These are phyloP conservation scores for Eidolon dupreanum DNA, from an alignment of 2,797 vertebrate genomes.

Conservation along the genomic window DNA sequence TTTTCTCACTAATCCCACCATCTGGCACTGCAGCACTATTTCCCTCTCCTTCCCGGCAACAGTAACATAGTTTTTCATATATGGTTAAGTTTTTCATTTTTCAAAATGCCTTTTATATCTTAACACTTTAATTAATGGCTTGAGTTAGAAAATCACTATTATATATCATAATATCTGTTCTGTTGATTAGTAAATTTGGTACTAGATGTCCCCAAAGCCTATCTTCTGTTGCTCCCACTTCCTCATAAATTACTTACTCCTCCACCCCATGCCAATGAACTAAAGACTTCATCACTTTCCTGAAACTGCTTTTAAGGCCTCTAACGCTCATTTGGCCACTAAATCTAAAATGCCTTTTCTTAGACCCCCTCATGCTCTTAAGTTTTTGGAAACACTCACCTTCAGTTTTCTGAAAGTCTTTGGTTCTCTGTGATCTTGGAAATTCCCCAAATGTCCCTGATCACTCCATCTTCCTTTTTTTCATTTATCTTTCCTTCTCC, in stretches of 20 bases:
- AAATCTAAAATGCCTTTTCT: not conserved
- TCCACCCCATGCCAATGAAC: not conserved
- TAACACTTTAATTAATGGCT: not conserved
- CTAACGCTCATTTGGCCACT: not conserved
- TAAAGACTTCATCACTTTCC: not conserved
- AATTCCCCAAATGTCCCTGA: not conserved
- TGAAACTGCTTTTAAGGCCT: not conserved
- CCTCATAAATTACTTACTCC: not conserved
- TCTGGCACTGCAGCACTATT: not conserved
- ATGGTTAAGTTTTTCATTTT: not conserved
- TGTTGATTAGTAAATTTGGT: not conserved
- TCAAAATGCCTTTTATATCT: not conserved
- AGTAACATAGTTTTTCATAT: not conserved
- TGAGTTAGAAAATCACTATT: not conserved
- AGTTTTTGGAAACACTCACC: not conserved
- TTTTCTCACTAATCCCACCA: not conserved
- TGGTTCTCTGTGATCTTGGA: not conserved
- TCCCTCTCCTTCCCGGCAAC: not conserved
- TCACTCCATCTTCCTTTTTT: not conserved
- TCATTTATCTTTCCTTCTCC: not conserved
- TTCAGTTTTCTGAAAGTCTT: slow-evolving; percentile 5
- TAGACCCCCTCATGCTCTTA: not conserved
- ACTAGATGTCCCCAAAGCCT: not conserved
- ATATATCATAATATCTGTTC: not conserved
- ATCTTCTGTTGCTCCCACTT: not conserved